Evolutionary conservation across 2,888 invertebrate genomes (phyloP).

Genomic region (Hydriomena furcata): DNA sequence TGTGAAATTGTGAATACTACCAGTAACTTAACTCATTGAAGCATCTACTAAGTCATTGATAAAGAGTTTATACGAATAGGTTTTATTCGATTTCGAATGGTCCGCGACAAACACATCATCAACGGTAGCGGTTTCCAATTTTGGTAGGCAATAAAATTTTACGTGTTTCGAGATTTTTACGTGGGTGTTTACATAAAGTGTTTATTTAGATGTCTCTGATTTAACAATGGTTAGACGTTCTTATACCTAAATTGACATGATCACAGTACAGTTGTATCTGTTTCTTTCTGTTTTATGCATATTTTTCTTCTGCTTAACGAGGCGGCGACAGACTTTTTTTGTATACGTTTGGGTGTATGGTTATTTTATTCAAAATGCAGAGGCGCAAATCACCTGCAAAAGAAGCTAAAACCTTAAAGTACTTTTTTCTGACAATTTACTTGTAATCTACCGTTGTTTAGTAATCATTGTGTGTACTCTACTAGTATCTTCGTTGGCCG

Average conservation of each 20-base stretch:
- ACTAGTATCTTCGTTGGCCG: conserved; percentile 22
- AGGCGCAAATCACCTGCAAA: too few species aligned
- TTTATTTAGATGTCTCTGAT: conserved; percentile 6
- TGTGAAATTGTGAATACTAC: too few species aligned
- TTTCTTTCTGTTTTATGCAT: too few species aligned
- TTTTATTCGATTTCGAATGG: conserved; percentile 3
- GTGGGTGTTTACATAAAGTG: conserved; percentile 12
- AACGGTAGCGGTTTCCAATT: conserved; percentile 14
- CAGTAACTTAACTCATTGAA: conserved; percentile 12
- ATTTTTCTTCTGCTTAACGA: too few species aligned
- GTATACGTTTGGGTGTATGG: too few species aligned
- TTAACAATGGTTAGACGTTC: conserved; percentile 3
- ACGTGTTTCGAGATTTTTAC: conserved; percentile 8
- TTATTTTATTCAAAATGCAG: too few species aligned
- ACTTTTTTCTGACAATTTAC: too few species aligned
- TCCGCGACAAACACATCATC: conserved; percentile 4
- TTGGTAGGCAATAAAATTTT: conserved; percentile 21
- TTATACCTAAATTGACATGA: not conserved
- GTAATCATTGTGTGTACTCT: not conserved
- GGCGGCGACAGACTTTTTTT: too few species aligned
- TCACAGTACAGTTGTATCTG: not conserved
- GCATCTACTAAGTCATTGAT: not conserved
- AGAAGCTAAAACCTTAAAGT: too few species aligned
- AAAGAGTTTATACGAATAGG: not conserved
- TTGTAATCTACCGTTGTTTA: not conserved